A percentile compares a stretch with the other conserved stretches of the same genome.
Conservation (phyloP, 2,113 vertebrate species). For the Fregata magnificens region DNA sequence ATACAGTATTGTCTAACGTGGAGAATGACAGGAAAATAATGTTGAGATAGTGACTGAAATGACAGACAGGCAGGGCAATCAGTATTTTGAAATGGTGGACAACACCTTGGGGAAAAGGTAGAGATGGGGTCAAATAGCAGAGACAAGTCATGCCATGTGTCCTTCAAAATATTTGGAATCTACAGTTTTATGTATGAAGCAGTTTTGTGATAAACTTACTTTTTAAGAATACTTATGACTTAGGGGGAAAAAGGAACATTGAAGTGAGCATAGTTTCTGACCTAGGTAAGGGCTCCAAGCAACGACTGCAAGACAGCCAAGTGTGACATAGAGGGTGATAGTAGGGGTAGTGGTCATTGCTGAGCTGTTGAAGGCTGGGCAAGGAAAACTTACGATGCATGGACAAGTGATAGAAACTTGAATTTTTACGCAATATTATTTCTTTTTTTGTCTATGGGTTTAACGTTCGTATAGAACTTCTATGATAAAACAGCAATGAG, state of each 20-base stretch:
- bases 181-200: background rate
- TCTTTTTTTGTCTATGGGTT: background rate
- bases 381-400: background rate
- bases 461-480: background rate
- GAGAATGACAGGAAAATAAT: background rate
- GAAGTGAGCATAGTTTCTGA: constrained; percentile 10
- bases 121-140: background rate
- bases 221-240: constrained; percentile 3
- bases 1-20: background rate
- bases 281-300: background rate
- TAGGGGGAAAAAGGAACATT: background rate
- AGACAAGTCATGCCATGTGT: background rate
- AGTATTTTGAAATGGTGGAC: background rate
- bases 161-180: constrained; percentile 27
- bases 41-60: background rate
- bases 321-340: background rate
- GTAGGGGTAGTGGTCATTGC: background rate
- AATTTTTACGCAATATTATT: background rate
- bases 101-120: background rate
- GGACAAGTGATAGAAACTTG: background rate
- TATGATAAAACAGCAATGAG: background rate
- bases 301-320: background rate
- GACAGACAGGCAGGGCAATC: background rate
- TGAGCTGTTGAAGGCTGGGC: background rate
- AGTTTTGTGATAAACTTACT: constrained; percentile 23